Evolutionary conservation across 1,140 invertebrate species (phyloP).

Genomic region (Papilio aristodemus): DNA sequence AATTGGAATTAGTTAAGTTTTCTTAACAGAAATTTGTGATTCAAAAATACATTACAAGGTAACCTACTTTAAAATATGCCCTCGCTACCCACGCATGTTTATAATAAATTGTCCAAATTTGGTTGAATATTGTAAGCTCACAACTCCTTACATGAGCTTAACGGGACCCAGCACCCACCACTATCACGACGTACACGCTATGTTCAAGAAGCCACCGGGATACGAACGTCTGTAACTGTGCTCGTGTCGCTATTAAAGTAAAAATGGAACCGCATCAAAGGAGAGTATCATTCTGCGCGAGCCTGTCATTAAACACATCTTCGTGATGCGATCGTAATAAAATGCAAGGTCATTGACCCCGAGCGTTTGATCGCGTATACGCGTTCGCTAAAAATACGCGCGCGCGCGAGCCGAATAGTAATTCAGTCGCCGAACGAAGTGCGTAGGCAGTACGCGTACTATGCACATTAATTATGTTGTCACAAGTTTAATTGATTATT

Average conservation of each 20-base stretch:
- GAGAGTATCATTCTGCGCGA: not conserved
- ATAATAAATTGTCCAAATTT: too few relatives aligned
- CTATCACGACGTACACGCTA: not conserved
- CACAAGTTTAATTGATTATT: not conserved
- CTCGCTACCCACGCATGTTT: too few relatives aligned
- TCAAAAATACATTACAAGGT: too few relatives aligned
- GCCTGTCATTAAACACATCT: constrained; percentile 44
- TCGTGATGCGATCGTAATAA: constrained; percentile 50
- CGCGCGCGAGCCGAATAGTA: constrained; percentile 39
- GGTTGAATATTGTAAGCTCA: not conserved
- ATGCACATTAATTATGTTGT: not conserved
- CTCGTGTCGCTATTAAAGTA: not conserved
- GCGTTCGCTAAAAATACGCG: constrained; percentile 65
- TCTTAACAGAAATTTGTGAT: too few relatives aligned
- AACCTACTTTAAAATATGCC: too few relatives aligned
- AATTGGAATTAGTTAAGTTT: too few relatives aligned
- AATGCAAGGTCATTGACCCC: constrained; percentile 51
- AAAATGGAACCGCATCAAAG: constrained; percentile 13
- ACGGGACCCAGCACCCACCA: not conserved
- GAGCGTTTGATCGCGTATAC: constrained; percentile 50
- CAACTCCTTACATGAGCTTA: not conserved
- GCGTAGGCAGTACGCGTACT: not conserved
- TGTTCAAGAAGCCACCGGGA: not conserved
- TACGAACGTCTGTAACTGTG: not conserved
- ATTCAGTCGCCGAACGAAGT: constrained; percentile 24